Conservation (phyloP, 2,797 vertebrate genomes). For the Enteromius treurensis region DNA sequence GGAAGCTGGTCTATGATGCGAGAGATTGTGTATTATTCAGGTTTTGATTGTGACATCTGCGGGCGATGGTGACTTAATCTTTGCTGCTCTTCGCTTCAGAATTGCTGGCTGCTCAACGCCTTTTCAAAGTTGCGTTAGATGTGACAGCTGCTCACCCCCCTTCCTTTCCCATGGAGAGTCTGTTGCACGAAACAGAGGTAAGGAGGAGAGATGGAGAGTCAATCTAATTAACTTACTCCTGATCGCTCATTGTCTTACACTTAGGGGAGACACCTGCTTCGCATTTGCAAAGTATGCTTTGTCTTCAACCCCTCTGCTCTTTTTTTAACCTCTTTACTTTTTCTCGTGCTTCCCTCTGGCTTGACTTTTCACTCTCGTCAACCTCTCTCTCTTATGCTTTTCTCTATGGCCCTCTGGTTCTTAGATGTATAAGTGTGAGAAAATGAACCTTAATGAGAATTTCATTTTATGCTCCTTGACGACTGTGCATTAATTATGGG, state of each 20-base stretch:
- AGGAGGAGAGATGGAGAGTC: conserved; percentile 45
- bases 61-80: conserved; percentile 61
- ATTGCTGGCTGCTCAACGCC: conserved; percentile 73
- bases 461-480: conserved; percentile 22
- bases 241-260: conserved; percentile 46
- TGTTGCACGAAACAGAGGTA: conserved; percentile 50
- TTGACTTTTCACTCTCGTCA: conserved; percentile 56
- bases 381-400: conserved; percentile 46
- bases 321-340: neutral
- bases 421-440: conserved; percentile 6
- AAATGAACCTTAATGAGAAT: conserved; percentile 34
- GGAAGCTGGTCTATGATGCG: conserved; percentile 58
- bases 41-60: conserved; percentile 80
- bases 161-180: conserved; percentile 66
- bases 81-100: conserved; percentile 64
- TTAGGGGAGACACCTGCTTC: conserved; percentile 34
- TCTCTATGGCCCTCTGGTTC: conserved; percentile 22
- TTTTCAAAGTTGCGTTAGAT: conserved; percentile 75
- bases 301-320: conserved; percentile 8
- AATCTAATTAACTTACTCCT: conserved; percentile 47
- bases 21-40: conserved; percentile 73
- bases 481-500: conserved; percentile 30
- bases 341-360: conserved; percentile 2
- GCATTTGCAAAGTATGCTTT: conserved; percentile 2
- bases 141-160: conserved; percentile 70